These are phyloP conservation scores for Pontoporia blainvillei DNA, from an alignment of 2,113 vertebrate genomes.

Conservation along the genomic window DNA sequence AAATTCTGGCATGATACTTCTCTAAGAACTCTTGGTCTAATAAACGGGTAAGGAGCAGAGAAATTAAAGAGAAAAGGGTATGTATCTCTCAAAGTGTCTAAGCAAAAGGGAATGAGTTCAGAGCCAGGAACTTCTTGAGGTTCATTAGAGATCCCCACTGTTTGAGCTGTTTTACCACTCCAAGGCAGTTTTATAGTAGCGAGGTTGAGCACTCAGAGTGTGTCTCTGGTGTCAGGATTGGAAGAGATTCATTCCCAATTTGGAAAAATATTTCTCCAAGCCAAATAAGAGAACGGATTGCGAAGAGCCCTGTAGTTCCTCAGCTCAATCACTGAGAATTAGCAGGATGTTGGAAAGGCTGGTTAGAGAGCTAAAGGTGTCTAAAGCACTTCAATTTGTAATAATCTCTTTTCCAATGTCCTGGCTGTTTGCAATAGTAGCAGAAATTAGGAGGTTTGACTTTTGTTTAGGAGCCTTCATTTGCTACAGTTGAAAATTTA, in stretches of 20 bases:
- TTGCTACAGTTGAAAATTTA: background rate
- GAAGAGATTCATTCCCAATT: background rate
- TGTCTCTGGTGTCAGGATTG: background rate
- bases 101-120: background rate
- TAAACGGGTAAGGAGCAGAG: background rate
- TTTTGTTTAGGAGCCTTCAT: background rate
- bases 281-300: background rate
- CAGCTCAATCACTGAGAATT: background rate
- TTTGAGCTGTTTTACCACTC: background rate
- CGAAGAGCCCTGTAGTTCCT: background rate
- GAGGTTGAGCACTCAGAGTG: background rate
- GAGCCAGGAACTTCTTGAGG: background rate
- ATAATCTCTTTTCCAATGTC: background rate
- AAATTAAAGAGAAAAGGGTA: background rate
- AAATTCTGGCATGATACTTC: background rate
- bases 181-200: background rate
- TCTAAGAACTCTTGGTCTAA: background rate
- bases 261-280: background rate
- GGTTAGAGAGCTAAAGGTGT: background rate
- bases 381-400: background rate
- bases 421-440: background rate
- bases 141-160: background rate
- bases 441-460: background rate
- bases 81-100: background rate
- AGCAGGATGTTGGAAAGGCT: background rate